phyloP scores from a whole-genome alignment of 64 coral and sea anemone genomes.

The Platygyra sinensis region DNA sequence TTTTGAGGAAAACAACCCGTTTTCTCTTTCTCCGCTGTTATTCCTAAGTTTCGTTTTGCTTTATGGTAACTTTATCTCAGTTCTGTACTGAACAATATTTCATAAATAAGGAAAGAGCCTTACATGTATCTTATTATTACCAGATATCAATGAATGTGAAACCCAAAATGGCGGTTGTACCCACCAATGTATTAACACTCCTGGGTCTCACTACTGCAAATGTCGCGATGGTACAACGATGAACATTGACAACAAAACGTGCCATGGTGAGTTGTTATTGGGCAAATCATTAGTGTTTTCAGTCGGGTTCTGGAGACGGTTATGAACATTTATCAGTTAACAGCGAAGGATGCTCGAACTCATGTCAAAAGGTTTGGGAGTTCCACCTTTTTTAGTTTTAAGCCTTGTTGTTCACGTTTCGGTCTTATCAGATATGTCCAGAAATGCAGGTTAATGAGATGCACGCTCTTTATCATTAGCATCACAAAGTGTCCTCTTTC shows the following conservation, averaged over 20 bases:
- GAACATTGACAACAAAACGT: slow-evolving; percentile 41
- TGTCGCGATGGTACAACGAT: slow-evolving; percentile 40
- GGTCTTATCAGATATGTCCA: no score
- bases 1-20: no score
- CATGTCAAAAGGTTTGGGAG: no score
- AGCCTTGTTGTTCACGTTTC: no score
- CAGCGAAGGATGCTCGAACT: no score
- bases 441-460: no score
- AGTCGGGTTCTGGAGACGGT: no score
- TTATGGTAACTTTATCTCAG: not conserved
- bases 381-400: no score
- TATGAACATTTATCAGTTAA: not conserved
- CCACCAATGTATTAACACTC: slow-evolving; percentile 30
- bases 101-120: no score
- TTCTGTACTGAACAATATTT: no score
- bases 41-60: not conserved
- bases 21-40: not conserved
- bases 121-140: not conserved
- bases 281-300: not conserved
- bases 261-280: not conserved
- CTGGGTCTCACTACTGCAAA: slow-evolving; percentile 46
- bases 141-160: slow-evolving; percentile 40
- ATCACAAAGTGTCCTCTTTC: no score
- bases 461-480: no score
- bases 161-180: slow-evolving; percentile 49